These are phyloP conservation scores for Tragelaphus scriptus DNA, from an alignment of 2,113 vertebrate species.

Conservation along the genomic window DNA sequence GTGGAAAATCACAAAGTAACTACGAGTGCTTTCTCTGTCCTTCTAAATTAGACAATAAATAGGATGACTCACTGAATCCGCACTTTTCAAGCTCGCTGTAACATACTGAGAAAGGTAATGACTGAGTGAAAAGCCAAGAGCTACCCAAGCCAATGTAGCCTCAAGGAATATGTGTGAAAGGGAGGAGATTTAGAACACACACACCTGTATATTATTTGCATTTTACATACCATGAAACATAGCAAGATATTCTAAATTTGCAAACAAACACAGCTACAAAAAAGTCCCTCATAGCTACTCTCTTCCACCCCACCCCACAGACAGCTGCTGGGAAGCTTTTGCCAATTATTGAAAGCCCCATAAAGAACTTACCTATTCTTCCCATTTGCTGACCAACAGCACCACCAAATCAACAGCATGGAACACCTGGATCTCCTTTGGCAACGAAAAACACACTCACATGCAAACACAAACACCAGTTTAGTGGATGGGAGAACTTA, in stretches of 20 bases:
- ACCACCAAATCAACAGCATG: not conserved
- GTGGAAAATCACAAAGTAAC: constrained; percentile 43
- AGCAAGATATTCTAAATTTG: not conserved
- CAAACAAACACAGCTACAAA: not conserved
- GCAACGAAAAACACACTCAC: not conserved
- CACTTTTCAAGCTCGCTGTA: constrained; percentile 1
- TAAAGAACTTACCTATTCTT: not conserved
- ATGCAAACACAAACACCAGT: not conserved
- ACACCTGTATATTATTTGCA: not conserved
- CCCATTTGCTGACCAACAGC: not conserved
- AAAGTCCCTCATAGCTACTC: not conserved
- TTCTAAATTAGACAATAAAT: constrained; percentile 50
- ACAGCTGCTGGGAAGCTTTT: not conserved
- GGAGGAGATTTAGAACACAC: not conserved
- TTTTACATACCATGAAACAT: not conserved
- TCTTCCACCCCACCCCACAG: not conserved
- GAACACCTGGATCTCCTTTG: not conserved
- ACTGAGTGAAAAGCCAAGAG: constrained; percentile 30
- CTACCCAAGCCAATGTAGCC: constrained; percentile 5
- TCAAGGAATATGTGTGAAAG: not conserved
- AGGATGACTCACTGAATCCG: constrained; percentile 31
- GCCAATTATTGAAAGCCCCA: not conserved
- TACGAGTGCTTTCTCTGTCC: constrained; percentile 10
- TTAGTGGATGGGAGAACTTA: not conserved
- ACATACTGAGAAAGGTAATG: constrained; percentile 34